Evolutionary conservation across 2,888 invertebrate genomes (phyloP).

Genomic region (Megaustenia siamemsis): DNA sequence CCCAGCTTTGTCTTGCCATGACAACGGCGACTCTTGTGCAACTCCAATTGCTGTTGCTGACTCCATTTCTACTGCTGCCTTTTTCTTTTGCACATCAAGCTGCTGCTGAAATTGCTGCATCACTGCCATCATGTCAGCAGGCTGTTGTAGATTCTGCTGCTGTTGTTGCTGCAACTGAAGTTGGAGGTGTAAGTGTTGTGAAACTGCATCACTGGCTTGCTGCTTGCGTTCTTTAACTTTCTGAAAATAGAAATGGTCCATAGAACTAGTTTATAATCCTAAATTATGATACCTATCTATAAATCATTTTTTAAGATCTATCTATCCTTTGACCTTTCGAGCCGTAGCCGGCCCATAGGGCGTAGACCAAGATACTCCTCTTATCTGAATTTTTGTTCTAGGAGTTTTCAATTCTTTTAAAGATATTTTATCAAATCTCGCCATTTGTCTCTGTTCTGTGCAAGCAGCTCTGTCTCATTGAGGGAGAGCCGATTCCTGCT

Average conservation of each 20-base stretch:
- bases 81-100: conserved; percentile 49
- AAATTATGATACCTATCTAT: no score
- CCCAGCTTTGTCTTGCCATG: conserved; percentile 51
- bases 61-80: conserved; percentile 37
- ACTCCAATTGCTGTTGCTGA: background rate
- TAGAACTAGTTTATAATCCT: no score
- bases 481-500: no score
- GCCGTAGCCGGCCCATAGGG: no score
- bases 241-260: background rate
- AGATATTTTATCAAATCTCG: no score
- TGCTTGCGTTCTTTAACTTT: conserved; percentile 31
- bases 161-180: conserved; percentile 57
- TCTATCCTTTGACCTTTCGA: no score
- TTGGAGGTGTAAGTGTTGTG: conserved; percentile 56
- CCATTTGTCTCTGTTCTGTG: no score
- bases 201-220: conserved; percentile 37
- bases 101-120: conserved; percentile 57
- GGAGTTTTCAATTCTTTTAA: no score
- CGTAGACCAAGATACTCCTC: no score
- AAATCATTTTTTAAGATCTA: no score
- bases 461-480: no score
- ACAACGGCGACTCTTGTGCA: conserved; percentile 3
- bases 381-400: no score
- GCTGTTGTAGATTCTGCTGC: conserved; percentile 61
- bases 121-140: conserved; percentile 58